phyloP scores from a whole-genome alignment of 2,888 invertebrate genomes.

The Eilema sororculum region DNA sequence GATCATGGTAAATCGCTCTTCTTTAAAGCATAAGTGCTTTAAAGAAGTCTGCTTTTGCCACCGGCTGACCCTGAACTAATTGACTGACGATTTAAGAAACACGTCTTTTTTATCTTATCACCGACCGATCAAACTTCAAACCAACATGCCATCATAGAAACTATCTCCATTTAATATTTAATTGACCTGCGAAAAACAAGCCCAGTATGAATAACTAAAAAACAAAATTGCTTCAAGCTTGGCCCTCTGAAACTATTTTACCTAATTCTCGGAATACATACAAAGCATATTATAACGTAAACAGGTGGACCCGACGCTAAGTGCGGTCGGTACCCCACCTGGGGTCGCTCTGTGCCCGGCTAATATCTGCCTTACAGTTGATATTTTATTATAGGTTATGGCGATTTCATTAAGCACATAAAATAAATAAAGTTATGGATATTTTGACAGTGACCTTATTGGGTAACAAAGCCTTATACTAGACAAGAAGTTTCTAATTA shows the following conservation, averaged over 20 bases:
- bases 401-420: slow-evolving; percentile 12
- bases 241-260: slow-evolving; percentile 20
- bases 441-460: background rate
- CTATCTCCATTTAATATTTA: background rate
- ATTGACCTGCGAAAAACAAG: background rate
- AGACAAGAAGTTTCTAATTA: no score
- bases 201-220: background rate
- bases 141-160: background rate
- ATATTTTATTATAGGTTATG: slow-evolving; percentile 29
- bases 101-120: no score
- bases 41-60: no score
- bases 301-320: slow-evolving; percentile 37
- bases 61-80: no score
- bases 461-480: no score
- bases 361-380: slow-evolving; percentile 25
- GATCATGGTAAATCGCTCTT: no score
- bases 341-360: slow-evolving; percentile 34
- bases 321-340: slow-evolving; percentile 50
- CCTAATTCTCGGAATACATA: slow-evolving; percentile 29
- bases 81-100: no score
- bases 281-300: slow-evolving; percentile 38
- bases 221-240: background rate
- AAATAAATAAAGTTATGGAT: slow-evolving; percentile 4
- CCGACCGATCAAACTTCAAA: no score
- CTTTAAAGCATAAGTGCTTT: no score